Evolutionary conservation across 2,888 invertebrate genomes (phyloP).

Genomic region (Thera britannica): DNA sequence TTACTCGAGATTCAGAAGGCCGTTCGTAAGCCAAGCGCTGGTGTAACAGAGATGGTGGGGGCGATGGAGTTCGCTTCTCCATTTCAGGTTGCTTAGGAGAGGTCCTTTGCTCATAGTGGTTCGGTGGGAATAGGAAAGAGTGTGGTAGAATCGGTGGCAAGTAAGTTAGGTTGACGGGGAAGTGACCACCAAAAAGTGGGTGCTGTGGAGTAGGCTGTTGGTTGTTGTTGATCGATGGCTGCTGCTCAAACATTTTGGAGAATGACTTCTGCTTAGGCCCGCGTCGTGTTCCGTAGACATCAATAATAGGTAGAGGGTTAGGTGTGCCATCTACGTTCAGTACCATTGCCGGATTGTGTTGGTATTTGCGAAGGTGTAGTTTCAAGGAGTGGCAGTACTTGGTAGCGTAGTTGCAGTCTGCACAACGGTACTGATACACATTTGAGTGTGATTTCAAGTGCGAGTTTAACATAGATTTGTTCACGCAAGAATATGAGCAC

Average conservation of each 20-base stretch:
- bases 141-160: conserved; percentile 78
- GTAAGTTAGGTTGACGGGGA: conserved; percentile 77
- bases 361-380: conserved; percentile 95
- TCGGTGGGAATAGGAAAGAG: conserved; percentile 79
- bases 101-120: conserved; percentile 70
- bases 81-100: conserved; percentile 63
- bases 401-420: conserved; percentile 97
- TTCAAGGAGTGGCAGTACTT: conserved; percentile 99
- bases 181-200: conserved; percentile 74
- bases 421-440: conserved; percentile 96
- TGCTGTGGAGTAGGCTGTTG: conserved; percentile 64
- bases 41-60: conserved; percentile 71
- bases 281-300: conserved; percentile 94
- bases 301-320: conserved; percentile 94
- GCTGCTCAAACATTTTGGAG: conserved; percentile 70
- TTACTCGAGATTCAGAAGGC: conserved; percentile 48
- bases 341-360: conserved; percentile 95
- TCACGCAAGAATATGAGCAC: conserved; percentile 96
- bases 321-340: conserved; percentile 95
- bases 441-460: conserved; percentile 98
- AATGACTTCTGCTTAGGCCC: conserved; percentile 89
- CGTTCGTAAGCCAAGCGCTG: conserved; percentile 69
- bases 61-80: conserved; percentile 55
- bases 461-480: conserved; percentile 99
- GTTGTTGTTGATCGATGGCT: conserved; percentile 55